Conservation (phyloP, 2,113 vertebrate species). For the Siniperca chuatsi region DNA sequence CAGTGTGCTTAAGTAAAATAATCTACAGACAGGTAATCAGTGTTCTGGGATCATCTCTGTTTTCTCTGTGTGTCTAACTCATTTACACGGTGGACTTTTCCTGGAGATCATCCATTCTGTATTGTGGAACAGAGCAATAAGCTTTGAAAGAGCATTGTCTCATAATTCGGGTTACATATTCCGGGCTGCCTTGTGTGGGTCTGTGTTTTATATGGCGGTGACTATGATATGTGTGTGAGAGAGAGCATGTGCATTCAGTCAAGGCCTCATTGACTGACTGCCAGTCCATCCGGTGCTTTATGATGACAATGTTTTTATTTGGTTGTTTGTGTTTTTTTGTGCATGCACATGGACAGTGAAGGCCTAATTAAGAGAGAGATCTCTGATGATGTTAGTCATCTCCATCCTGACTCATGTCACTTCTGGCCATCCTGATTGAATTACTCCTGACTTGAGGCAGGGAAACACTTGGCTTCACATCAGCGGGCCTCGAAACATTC, state of each 20-base stretch:
- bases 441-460: constrained; percentile 56
- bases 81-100: constrained; percentile 46
- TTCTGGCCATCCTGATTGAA: constrained; percentile 57
- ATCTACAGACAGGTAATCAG: constrained; percentile 41
- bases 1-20: constrained; percentile 17
- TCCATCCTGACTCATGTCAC: constrained; percentile 53
- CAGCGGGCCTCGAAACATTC: constrained; percentile 57
- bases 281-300: constrained; percentile 26
- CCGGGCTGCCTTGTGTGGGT: constrained; percentile 23
- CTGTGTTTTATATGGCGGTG: constrained; percentile 18
- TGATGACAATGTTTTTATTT: constrained; percentile 42
- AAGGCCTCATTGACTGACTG: constrained; percentile 24
- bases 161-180: constrained; percentile 27
- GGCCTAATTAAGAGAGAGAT: constrained; percentile 48
- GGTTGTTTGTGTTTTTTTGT: constrained; percentile 33
- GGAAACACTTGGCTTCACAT: constrained; percentile 63
- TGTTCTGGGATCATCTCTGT: constrained; percentile 29
- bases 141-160: constrained; percentile 36
- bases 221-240: constrained; percentile 31
- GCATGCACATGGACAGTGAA: constrained; percentile 31
- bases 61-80: constrained; percentile 15
- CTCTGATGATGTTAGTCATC: constrained; percentile 47
- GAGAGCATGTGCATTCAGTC: constrained; percentile 53
- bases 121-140: constrained; percentile 29
- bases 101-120: constrained; percentile 18